Evolutionary conservation across 2,113 vertebrate species (phyloP), one percentile per base, ranked within the genome.

Genomic region (Oreochromis aureus): DNA sequence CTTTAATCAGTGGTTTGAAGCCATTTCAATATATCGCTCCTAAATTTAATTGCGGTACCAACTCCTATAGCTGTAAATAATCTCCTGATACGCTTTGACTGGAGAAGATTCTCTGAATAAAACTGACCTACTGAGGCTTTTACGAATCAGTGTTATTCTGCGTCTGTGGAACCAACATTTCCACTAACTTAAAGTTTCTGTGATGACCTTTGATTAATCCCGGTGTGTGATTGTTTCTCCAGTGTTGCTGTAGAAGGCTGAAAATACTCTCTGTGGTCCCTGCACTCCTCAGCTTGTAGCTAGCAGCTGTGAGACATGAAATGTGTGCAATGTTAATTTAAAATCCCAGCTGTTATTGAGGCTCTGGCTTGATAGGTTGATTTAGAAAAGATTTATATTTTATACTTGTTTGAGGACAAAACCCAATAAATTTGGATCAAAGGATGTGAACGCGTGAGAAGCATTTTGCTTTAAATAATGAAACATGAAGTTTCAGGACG

Each of bases 361-460:
- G 91, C 86, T 94, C 88, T 94, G 87, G 93, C 92, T 94, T 95
- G 87, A 88, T 93, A 89, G 93, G 92, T 93, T 95, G 87, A 90
- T 94, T 94, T 95, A 87, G 93, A 95, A 88, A 94, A 91, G 88
- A 93, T 92, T 91, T 94, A 95, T 96, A 95, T 96, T 96, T 96
- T 96, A 91, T 96, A 96, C 94, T 95, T 95, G 94, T 96, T 96
- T 95, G 90, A 94, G 92, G 92, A 96, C 85, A 92, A 94, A 91
- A 90, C 83, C 89, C 91, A 96, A 95, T 96, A 95, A 95, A 96
- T 94, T 95, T 93, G 86, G 90, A 93, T 93, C 86, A 93, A 93
- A 94, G 91, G 41, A 87, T 81, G 66, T 86, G 54, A 46, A 63
- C 8, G 61, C 27, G 59, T 82, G 44, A 82, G 39, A 61, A 36